Conservation (phyloP, 2,113 vertebrate genomes). For the Pontoporia blainvillei region DNA sequence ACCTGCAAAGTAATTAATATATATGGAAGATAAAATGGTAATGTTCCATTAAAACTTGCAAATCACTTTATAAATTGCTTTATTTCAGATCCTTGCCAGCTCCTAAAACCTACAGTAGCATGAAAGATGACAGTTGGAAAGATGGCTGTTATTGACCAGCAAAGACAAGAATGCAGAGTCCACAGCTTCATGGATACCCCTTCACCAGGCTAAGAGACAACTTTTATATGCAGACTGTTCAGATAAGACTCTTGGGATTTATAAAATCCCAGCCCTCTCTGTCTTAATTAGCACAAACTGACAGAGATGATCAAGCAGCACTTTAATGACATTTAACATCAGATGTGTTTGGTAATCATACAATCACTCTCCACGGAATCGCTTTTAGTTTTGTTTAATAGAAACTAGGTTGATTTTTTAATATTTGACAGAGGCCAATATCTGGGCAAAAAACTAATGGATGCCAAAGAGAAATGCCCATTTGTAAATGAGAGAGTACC, state of each 20-base stretch:
- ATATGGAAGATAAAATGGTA: not conserved
- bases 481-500: slow-evolving; percentile 76
- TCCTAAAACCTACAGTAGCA: slow-evolving; percentile 88
- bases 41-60: not conserved
- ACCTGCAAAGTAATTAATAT: not conserved
- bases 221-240: slow-evolving; percentile 83
- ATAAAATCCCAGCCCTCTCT: slow-evolving; percentile 83
- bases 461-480: slow-evolving; percentile 94
- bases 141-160: slow-evolving; percentile 95
- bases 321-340: slow-evolving; percentile 93
- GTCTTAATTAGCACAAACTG: slow-evolving; percentile 86
- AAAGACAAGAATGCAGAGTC: slow-evolving; percentile 69
- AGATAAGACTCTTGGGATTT: slow-evolving; percentile 81
- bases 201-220: slow-evolving; percentile 77
- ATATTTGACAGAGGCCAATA: slow-evolving; percentile 79
- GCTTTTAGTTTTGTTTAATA: slow-evolving; percentile 77
- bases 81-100: slow-evolving; percentile 91
- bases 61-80: slow-evolving; percentile 41
- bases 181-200: slow-evolving; percentile 76
- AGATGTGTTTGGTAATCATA: slow-evolving; percentile 83
- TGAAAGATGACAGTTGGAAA: slow-evolving; percentile 96
- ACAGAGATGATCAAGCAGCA: slow-evolving; percentile 91
- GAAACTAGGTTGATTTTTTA: slow-evolving; percentile 75
- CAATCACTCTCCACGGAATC: slow-evolving; percentile 81
- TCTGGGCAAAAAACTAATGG: slow-evolving; percentile 80